A percentile compares a stretch with the other conserved stretches of the same genome.
phyloP scores from a whole-genome alignment of 1,140 invertebrate genomes.

The Conus betulinus region DNA sequence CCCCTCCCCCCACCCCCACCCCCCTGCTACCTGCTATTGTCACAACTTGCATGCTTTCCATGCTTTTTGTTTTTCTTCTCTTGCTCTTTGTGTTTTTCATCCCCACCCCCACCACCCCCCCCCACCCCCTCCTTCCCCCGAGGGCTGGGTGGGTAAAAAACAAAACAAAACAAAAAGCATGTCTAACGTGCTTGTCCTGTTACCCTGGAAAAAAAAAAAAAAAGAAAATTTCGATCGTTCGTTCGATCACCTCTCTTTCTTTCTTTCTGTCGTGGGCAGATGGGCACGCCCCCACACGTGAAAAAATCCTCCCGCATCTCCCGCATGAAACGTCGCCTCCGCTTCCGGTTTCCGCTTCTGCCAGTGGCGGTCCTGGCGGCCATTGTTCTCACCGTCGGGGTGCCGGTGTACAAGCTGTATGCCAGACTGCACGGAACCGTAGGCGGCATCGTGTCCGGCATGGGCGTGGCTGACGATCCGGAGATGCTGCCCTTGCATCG shows the following conservation, averaged over 20 bases:
- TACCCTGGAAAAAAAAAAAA: too few relatives aligned
- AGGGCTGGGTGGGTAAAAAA: too few relatives aligned
- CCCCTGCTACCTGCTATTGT: too few relatives aligned
- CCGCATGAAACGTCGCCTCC: not conserved
- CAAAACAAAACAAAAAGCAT: too few relatives aligned
- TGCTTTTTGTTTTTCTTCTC: too few relatives aligned
- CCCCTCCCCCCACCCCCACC: too few relatives aligned
- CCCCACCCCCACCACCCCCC: too few relatives aligned
- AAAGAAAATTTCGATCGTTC: not conserved
- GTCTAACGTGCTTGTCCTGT: too few relatives aligned
- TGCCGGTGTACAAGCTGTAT: constrained; percentile 17
- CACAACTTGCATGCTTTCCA: too few relatives aligned
- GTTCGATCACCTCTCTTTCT: not conserved
- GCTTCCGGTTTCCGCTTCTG: not conserved
- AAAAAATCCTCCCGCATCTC: not conserved
- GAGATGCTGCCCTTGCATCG: constrained; percentile 6
- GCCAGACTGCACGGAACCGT: not conserved
- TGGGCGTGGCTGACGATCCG: not conserved
- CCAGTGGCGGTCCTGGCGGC: not conserved
- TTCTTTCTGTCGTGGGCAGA: not conserved
- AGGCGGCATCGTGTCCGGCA: too few relatives aligned
- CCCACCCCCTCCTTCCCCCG: too few relatives aligned
- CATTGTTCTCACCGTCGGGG: not conserved
- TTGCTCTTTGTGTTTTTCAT: too few relatives aligned
- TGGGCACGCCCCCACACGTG: not conserved